These are phyloP conservation scores for Chionoecetes opilio DNA, from an alignment of 1,140 invertebrate genomes.

Conservation along the genomic window DNA sequence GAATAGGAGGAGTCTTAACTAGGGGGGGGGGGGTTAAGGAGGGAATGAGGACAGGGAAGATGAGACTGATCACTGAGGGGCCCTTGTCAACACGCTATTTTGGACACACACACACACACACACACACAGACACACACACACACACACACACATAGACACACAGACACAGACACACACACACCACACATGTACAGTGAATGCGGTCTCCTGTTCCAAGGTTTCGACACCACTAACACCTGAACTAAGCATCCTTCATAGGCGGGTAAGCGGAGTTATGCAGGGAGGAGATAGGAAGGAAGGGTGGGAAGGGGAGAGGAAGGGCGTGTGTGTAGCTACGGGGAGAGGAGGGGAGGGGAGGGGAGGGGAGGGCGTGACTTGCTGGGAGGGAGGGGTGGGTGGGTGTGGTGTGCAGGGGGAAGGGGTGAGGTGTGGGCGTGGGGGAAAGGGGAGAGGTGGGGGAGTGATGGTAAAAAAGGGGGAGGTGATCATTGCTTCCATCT, in stretches of 20 bases:
- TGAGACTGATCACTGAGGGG: no score
- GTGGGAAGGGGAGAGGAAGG: not conserved
- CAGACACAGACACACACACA: not conserved
- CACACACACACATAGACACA: conserved; percentile 8
- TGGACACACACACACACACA: conserved; percentile 3
- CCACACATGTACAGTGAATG: not conserved
- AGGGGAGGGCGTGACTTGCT: not conserved
- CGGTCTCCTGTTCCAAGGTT: not conserved
- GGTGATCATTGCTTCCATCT: no score
- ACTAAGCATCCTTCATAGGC: not conserved
- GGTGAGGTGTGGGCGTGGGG: not conserved
- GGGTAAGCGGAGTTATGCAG: not conserved
- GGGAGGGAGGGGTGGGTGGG: not conserved
- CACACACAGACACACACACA: not conserved
- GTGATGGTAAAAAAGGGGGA: no score
- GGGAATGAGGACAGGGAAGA: no score
- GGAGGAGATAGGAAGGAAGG: not conserved
- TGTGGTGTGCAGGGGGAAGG: no score
- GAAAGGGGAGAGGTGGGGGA: no score
- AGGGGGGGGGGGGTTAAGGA: not conserved
- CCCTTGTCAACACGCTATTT: no score
- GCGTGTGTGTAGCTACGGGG: no score
- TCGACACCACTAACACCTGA: not conserved
- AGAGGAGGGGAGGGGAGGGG: not conserved
- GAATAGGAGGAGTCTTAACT: no score